Base-by-base conservation (phyloP, 1,140 invertebrate species). In the Adelges cooleyi region DNA sequence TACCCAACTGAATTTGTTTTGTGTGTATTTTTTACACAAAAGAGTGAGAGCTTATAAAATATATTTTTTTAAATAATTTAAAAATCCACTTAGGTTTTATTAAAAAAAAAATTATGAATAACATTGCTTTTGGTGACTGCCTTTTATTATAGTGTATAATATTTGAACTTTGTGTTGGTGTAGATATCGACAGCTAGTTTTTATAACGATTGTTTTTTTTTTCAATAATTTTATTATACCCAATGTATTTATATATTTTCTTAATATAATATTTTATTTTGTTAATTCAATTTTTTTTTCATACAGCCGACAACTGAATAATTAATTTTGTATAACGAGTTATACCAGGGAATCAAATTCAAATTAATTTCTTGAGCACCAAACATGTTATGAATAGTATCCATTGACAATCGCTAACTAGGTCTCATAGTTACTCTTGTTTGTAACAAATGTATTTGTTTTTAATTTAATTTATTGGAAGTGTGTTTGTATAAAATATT, bases 181-280 rank as follows among this genome's bases (percentile, higher is more conserved):
- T 20, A 38, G 23, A 53, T 53, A 42, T 56, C 18, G 40, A 25
- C 56, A 62, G 13, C 13, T 48, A 42, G 40, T 62, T 46, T 62
- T 62, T 33, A 29, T 48, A 62, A 29, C 17, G 44, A 56, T 59
- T 59, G 42, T 62, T 62, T 46, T 46, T 46, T 62, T 48, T 29
- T 62, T 62, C 40, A 48, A 62, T 62, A 6, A 29, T 46, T 59
- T 46, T 46, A 46, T 62, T 29, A 29, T 62, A 20, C 2, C 56
- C 18, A 17, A 25, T 62, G 42, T 46, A 62, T 62, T 62, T 62
- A 59, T 33, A 6, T 62, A 62, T 46, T 48, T 46, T 25, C 25
- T 33, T 46, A 62, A 62, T 62, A 48, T 62, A 62, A 46, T 62
- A 62, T 62, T 46, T 62, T 62, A 62, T 62, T 62, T 62, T 62